Evolutionary conservation across 2,888 invertebrate genomes (phyloP), one percentile per base, ranked within the genome.

Genomic region (Cordilura impudica): DNA sequence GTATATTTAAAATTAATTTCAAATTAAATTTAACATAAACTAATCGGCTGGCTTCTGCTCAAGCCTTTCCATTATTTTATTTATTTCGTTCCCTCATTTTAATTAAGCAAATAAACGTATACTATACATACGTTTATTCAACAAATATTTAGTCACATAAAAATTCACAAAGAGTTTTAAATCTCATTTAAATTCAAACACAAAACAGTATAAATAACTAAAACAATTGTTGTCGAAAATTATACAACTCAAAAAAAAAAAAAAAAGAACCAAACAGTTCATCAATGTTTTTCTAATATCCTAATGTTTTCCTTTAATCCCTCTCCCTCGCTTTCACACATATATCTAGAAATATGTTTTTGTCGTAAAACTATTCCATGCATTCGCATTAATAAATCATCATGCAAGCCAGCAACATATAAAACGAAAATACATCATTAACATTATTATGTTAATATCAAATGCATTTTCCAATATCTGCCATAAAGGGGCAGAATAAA

Each of bases 391-490:
- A 35, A 45, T 10, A 47, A n/a, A 31, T 26, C 35, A 39, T 39
- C 35, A 39, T n/a, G 2, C 1, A 39, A n/a, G 5, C 35, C 4
- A 39, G n/a, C 35, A 39, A 0, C 35, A 2, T n/a, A 39, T n/a
- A 39, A 23, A 39, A 47, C 7, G 29, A 39, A 49, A 65, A 31
- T 51, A 61, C 54, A 60, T 69, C 69, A 69, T 75, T 75, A 63
- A 63, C 29, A 69, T 75, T 69, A 56, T 63, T 69, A 56, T 75
- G 61, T 63, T 75, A 69, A 69, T 69, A 69, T 75, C 49, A 54
- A 69, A 69, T 69, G 39, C 54, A 75, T 63, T 75, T 75, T 6
- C 35, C 39, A 61, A 54, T 39, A 75, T 69, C 69, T 12, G n/a
- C 26, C 3, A 4, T 26, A 26, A 6, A 6, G 26, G 3, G 26